These are phyloP conservation scores for Drosophila azteca DNA, from an alignment of 1,140 invertebrate genomes.

Conservation along the genomic window DNA sequence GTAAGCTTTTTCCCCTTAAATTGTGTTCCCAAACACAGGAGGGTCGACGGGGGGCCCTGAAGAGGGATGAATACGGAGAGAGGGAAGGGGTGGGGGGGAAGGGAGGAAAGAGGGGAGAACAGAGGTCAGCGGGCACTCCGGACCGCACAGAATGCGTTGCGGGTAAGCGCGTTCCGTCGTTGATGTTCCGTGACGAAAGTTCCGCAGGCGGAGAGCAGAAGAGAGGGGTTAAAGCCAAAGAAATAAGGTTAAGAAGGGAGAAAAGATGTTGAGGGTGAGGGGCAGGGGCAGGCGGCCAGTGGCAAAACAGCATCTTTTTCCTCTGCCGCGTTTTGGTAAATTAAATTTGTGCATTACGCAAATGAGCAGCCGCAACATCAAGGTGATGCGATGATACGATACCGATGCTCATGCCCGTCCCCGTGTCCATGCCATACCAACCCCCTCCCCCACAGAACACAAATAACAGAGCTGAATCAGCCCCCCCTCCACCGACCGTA, in stretches of 20 bases:
- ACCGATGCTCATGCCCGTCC: background rate
- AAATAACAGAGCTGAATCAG: background rate
- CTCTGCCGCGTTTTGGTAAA: constrained; percentile 74
- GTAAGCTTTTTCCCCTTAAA: constrained; percentile 58
- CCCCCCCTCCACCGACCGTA: too few relatives aligned
- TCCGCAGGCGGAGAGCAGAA: background rate
- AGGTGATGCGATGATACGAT: constrained; percentile 25
- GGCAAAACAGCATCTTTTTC: constrained; percentile 18
- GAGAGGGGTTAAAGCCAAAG: too few relatives aligned
- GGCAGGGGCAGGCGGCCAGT: too few relatives aligned
- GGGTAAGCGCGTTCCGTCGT: constrained; percentile 59
- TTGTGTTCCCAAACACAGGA: constrained; percentile 6
- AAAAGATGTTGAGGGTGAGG: too few relatives aligned
- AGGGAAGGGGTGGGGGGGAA: too few relatives aligned
- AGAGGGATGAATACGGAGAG: too few relatives aligned
- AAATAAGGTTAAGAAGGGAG: too few relatives aligned
- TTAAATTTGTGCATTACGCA: constrained; percentile 83
- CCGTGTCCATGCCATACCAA: too few relatives aligned
- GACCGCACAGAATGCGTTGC: constrained; percentile 69
- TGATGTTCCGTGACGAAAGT: constrained; percentile 48
- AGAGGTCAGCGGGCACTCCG: constrained; percentile 26
- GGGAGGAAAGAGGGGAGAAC: background rate
- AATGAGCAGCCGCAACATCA: constrained; percentile 64
- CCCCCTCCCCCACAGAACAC: background rate
- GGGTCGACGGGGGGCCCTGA: background rate